Base-by-base conservation (phyloP, 2,113 vertebrate species). In the Siniperca knerii region DNA sequence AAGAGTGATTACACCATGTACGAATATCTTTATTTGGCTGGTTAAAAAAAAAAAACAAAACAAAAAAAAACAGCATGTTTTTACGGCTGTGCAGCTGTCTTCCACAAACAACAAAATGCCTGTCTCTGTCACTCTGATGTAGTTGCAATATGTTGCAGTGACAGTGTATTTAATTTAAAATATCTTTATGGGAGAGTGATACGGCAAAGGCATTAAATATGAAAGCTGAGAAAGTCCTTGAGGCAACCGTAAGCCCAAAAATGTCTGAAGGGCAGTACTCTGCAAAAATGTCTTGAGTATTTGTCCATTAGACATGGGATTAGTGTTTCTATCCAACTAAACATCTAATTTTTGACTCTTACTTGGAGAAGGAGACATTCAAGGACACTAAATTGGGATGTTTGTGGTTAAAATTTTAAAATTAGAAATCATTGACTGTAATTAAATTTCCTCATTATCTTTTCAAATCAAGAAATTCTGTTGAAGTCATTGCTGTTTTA, bases 271-370 rank as follows among this genome's bases (percentile, higher is more conserved):
- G 29, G 77, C 54, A 74, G 54, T 40, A 50, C 15, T 54, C 73
- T 83, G 77, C 8, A 79, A 65, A 89, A 90, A 87, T 79, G 69
- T 75, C 37, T 52, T 0, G 25, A 77, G 76, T 89, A 83, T 90
- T 82, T 87, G 52, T 71, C 52, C 60, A 75, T 60, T 42, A 75
- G 86, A 86, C 84, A 83, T 1, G 1, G 29, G 69, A 79, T 78
- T 68, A 77, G 33, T 66, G 64, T 66, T 83, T 77, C 64, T 74
- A 60, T 33, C 61, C 37, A 62, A 74, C 50, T 79, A n/a, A 78
- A 13, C 4, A 65, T 60, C 11, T 23, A 6, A 54, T 68, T 60
- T n/a, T 37, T 73, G 58, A 42, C 11, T 73, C 10, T 61, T 29
- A 50, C 66, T 40, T 60, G 16, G 48, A 72, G 18, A 33, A 29